Evolutionary conservation across 2,113 vertebrate species (phyloP).

Genomic region (Centropristis striata): DNA sequence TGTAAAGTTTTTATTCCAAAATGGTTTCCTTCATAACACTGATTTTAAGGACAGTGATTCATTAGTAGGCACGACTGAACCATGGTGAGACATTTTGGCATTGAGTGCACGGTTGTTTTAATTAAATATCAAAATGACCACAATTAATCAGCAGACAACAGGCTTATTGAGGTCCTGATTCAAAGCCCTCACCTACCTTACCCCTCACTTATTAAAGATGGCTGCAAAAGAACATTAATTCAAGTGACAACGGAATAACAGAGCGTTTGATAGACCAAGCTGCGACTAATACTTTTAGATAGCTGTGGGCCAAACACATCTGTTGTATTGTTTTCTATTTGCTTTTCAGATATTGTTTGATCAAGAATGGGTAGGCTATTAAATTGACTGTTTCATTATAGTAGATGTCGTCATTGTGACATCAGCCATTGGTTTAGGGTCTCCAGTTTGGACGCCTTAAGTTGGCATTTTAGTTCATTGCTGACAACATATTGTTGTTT

Average conservation of each 20-base stretch:
- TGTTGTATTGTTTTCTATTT: background rate
- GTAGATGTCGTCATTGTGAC: too few relatives aligned
- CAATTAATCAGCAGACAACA: constrained; percentile 48
- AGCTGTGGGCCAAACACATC: background rate
- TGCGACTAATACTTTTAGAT: background rate
- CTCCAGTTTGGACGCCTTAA: too few relatives aligned
- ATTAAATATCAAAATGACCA: constrained; percentile 56
- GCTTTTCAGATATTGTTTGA: background rate
- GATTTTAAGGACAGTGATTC: constrained; percentile 22
- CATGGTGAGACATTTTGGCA: background rate
- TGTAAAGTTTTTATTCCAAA: background rate
- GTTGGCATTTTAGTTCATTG: too few relatives aligned
- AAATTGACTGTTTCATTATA: too few relatives aligned
- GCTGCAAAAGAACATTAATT: constrained; percentile 14
- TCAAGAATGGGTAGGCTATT: background rate
- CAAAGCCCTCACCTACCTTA: constrained; percentile 12
- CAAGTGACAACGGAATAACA: constrained; percentile 10
- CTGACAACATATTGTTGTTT: too few relatives aligned
- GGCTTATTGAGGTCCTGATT: constrained; percentile 22
- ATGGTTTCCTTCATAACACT: background rate
- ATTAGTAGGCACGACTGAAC: constrained; percentile 20
- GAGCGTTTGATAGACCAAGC: background rate
- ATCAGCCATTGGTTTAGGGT: too few relatives aligned
- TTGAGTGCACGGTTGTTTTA: constrained; percentile 41
- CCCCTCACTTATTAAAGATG: constrained; percentile 29